Conservation (phyloP, 1,140 invertebrate species). For the Cyrtorhinus lividipennis region DNA sequence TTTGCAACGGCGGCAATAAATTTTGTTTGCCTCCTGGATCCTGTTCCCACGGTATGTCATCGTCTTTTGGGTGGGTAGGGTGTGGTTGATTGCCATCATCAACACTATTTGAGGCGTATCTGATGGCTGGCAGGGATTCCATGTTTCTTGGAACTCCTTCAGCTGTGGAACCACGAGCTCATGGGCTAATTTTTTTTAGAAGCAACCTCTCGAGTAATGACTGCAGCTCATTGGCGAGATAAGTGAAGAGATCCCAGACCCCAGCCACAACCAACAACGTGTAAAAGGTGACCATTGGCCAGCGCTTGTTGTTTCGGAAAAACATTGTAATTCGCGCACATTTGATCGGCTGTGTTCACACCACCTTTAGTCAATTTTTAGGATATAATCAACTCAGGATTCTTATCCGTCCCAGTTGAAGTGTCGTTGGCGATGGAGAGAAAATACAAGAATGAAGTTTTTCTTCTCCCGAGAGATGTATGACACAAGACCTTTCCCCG, state of each 20-base stretch:
- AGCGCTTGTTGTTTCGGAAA: constrained; percentile 24
- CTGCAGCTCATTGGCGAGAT: constrained; percentile 17
- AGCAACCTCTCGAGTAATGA: constrained; percentile 12
- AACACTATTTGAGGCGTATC: background rate
- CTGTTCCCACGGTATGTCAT: background rate
- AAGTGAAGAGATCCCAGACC: constrained; percentile 25
- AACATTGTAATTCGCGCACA: constrained; percentile 23
- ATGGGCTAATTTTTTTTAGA: constrained; percentile 13
- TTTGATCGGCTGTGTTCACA: constrained; percentile 30
- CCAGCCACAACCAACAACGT: constrained; percentile 26
- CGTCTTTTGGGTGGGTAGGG: background rate
- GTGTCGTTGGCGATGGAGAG: constrained; percentile 17
- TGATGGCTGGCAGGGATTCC: background rate
- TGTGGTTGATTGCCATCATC: background rate
- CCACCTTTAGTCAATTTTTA: constrained; percentile 32
- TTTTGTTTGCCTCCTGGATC: background rate
- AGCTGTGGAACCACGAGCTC: background rate
- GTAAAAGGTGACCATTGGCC: constrained; percentile 27
- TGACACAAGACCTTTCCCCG: background rate
- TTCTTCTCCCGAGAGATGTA: background rate
- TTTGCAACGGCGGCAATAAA: background rate
- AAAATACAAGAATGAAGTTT: background rate
- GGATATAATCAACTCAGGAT: constrained; percentile 29
- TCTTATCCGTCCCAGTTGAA: constrained; percentile 26
- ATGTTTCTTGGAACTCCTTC: background rate